Base-by-base conservation (phyloP, 2,113 vertebrate genomes). In the Trichomycterus rosablanca region DNA sequence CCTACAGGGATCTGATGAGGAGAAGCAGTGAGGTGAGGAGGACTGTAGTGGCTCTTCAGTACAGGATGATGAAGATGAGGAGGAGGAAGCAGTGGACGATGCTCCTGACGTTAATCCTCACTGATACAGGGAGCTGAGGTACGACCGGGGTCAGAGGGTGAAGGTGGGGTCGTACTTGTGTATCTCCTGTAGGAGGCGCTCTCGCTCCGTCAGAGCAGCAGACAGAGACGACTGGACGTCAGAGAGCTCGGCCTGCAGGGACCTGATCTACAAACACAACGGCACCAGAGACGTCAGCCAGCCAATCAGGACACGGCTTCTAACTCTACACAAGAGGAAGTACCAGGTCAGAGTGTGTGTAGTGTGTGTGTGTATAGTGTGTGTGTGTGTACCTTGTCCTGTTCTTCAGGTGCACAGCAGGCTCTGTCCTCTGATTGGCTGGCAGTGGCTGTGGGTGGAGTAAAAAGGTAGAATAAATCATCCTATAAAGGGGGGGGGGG, bases 151-250 rank as follows among this genome's bases (percentile, higher is more conserved):
- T 93, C 88, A 97, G 54, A 95, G 89, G 55, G 84, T 82, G 62
- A 97, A 97, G 49, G 84, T 78, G 46, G 95, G 92, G 75, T 95
- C 78, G 67, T 95, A 89, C 77, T 94, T 96, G 71, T 82, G 89
- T 74, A 97, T 70, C 75, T 97, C 94, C 82, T 89, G 80, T 51
- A 97, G 88, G 66, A 97, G 92, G 50, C 72, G 89, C 59, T 90
- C 86, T 78, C 82, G 86, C 56, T 97, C 93, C 39, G 81, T 63
- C 76, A 87, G 86, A 70, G 91, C 93, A 73, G 74, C 79, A 50
- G 78, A 81, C 44, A 97, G 86, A 49, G 91, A 89, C 28, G 82
- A 74, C 61, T 87, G 87, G 53, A 80, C 65, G 11, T 78, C 83
- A 60, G 55, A 78, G 10, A 97, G 91, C 79, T 90, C 83, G 30